Conservation (phyloP, 2,113 vertebrate species). For the Silurus glanis region DNA sequence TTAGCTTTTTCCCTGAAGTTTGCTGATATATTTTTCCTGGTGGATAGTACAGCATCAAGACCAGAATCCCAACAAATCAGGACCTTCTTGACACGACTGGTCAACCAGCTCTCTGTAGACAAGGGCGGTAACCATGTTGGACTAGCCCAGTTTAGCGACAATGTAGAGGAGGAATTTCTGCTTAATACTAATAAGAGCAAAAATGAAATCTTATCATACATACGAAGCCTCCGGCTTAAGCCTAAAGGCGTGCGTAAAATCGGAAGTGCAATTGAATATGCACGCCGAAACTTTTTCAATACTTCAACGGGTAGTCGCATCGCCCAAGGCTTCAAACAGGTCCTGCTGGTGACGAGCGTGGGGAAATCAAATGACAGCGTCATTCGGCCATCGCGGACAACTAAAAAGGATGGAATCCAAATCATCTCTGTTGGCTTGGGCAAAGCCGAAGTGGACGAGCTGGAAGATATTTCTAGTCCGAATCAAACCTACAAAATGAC, state of each 20-base stretch:
- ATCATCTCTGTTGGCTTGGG: slow-evolving; percentile 67
- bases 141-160: slow-evolving; percentile 73
- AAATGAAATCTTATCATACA: slow-evolving; percentile 47
- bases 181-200: slow-evolving; percentile 69
- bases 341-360: slow-evolving; percentile 73
- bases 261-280: slow-evolving; percentile 65
- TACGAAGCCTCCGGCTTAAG: slow-evolving; percentile 56
- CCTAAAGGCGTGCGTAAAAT: slow-evolving; percentile 57
- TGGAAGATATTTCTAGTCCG: slow-evolving; percentile 55
- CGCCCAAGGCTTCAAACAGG: slow-evolving; percentile 68
- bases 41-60: slow-evolving; percentile 64
- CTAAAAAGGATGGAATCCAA: slow-evolving; percentile 69
- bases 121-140: slow-evolving; percentile 70
- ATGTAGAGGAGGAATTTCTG: slow-evolving; percentile 70
- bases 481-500: slow-evolving; percentile 44
- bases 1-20: slow-evolving; percentile 69
- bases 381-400: slow-evolving; percentile 48
- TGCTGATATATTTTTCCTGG: slow-evolving; percentile 81
- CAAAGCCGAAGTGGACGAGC: slow-evolving; percentile 53
- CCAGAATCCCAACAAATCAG: slow-evolving; percentile 61
- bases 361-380: slow-evolving; percentile 71
- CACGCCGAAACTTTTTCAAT: slow-evolving; percentile 67
- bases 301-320: slow-evolving; percentile 66
- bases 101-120: slow-evolving; percentile 68
- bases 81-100: slow-evolving; percentile 58